Evolutionary conservation across 2,797 vertebrate species (phyloP).

Genomic region (Rhynchotus rufescens): DNA sequence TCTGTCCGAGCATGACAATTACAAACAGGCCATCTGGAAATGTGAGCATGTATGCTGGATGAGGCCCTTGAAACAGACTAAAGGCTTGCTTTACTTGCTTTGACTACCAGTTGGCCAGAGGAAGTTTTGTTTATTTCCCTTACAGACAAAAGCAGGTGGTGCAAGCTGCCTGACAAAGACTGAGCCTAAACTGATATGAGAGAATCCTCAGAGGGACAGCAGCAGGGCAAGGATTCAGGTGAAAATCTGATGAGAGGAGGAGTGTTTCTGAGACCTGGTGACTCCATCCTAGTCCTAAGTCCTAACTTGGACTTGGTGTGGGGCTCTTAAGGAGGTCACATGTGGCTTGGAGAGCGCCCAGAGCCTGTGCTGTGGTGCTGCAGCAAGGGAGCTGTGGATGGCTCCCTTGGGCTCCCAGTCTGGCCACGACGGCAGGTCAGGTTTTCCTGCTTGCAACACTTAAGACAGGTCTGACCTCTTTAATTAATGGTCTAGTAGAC

Average conservation of each 20-base stretch:
- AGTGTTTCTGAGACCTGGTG: not conserved
- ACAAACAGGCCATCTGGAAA: not conserved
- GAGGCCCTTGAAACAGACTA: not conserved
- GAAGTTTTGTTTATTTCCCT: not conserved
- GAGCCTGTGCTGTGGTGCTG: not conserved
- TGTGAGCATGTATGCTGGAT: not conserved
- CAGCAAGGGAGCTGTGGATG: rapidly evolving
- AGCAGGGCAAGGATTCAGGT: not conserved
- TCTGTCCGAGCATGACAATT: not conserved
- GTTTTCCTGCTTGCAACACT: not conserved
- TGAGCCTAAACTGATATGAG: not conserved
- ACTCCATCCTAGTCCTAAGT: not conserved
- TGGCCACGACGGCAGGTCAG: not conserved
- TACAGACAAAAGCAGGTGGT: not conserved
- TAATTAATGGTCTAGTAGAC: not conserved
- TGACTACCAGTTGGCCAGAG: not conserved
- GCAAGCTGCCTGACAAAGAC: not conserved
- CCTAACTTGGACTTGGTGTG: not conserved
- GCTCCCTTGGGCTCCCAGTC: not conserved
- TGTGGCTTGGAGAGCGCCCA: not conserved
- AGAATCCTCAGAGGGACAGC: not conserved
- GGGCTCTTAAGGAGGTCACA: not conserved
- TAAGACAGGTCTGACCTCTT: not conserved
- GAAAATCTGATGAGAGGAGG: not conserved
- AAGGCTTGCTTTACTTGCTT: not conserved